A percentile compares a stretch with the other conserved stretches of the same genome.
Conservation (phyloP, 2,113 vertebrate genomes). For the Alethe diademata region DNA sequence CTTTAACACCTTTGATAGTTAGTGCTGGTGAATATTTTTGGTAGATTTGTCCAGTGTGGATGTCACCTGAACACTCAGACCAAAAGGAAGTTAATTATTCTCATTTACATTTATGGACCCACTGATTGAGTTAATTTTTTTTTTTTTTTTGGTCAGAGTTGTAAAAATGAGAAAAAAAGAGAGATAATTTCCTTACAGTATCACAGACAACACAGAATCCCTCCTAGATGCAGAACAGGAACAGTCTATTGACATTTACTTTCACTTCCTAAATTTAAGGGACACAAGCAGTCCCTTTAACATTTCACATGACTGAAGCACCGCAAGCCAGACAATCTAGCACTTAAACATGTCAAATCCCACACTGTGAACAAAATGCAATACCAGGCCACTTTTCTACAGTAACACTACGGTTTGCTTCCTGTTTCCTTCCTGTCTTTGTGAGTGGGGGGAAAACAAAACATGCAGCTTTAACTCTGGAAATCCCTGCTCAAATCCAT, state of each 20-base stretch:
- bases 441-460: not conserved
- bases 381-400: not conserved
- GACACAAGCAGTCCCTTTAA: not conserved
- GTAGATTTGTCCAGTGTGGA: not conserved
- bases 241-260: not conserved
- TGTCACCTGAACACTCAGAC: not conserved
- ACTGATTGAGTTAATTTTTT: not conserved
- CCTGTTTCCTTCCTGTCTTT: not conserved
- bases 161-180: not conserved
- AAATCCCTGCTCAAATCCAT: not conserved
- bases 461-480: rapidly evolving
- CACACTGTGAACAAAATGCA: not conserved
- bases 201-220: not conserved
- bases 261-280: not conserved
- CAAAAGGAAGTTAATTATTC: not conserved
- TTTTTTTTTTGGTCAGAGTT: not conserved
- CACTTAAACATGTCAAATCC: not conserved
- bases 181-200: not conserved
- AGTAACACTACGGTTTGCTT: not conserved
- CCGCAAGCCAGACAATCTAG: not conserved
- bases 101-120: not conserved
- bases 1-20: not conserved
- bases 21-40: not conserved
- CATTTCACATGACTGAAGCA: not conserved
- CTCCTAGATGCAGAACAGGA: not conserved